Conservation (phyloP, 2,113 vertebrate genomes). For the Solea solea region DNA sequence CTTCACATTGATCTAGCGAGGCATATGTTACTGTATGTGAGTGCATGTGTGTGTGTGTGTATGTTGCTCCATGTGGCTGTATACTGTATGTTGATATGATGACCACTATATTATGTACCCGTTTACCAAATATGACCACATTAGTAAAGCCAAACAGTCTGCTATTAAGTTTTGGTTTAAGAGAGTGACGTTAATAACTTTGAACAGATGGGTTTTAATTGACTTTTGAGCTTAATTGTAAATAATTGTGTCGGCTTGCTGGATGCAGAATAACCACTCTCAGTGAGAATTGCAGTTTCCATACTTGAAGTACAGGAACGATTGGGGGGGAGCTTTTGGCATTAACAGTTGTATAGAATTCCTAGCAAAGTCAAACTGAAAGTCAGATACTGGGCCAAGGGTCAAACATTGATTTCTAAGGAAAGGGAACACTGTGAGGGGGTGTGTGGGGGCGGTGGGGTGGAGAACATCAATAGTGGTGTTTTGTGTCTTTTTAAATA, state of each 20-base stretch:
- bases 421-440: slow-evolving; percentile 33
- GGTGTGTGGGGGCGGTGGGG: background rate
- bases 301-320: slow-evolving; percentile 6
- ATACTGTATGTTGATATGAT: too few species aligned
- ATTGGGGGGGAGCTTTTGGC: slow-evolving; percentile 3
- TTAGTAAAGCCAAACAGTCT: too few species aligned
- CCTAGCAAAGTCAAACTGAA: slow-evolving; percentile 57
- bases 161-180: too few species aligned
- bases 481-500: slow-evolving; percentile 55
- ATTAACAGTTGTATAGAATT: slow-evolving; percentile 14
- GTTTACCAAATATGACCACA: too few species aligned
- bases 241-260: background rate
- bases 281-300: slow-evolving; percentile 4
- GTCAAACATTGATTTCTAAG: slow-evolving; percentile 63
- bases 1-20: slow-evolving; percentile 27
- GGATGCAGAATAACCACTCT: background rate
- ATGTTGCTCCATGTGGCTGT: background rate
- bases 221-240: background rate
- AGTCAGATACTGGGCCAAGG: slow-evolving; percentile 57
- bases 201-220: background rate
- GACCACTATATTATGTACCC: background rate
- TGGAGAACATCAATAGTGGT: slow-evolving; percentile 41
- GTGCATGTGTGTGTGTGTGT: background rate
- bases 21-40: slow-evolving; percentile 12
- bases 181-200: too few species aligned